Evolutionary conservation across 2,888 invertebrate species (phyloP).

Genomic region (Tiphia femorata): DNA sequence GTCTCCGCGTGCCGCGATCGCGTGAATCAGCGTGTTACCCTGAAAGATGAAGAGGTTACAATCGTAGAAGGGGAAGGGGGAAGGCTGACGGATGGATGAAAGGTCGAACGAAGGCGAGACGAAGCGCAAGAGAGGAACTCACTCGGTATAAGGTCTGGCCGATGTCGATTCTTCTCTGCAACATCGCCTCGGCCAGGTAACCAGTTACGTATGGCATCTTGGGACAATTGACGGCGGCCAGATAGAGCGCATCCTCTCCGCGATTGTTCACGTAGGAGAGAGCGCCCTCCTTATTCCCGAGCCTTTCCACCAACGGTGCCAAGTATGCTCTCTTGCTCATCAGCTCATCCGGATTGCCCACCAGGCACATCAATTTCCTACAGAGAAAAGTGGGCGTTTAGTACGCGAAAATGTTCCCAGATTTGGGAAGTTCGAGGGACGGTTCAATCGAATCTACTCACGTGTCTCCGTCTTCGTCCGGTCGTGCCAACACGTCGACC

Average conservation of each 20-base stretch:
- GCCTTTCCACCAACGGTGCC: slow-evolving; percentile 56
- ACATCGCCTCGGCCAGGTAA: slow-evolving; percentile 55
- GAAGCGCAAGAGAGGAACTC: background rate
- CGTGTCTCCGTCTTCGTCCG: slow-evolving; percentile 60
- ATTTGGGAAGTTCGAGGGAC: too few species aligned
- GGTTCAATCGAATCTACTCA: slow-evolving; percentile 35
- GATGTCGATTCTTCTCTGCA: slow-evolving; percentile 54
- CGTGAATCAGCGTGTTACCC: slow-evolving; percentile 59
- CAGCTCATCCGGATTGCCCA: slow-evolving; percentile 52
- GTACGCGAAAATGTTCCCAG: too few species aligned
- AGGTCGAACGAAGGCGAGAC: background rate
- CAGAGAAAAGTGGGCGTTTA: background rate
- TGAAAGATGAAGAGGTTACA: slow-evolving; percentile 22
- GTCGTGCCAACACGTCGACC: slow-evolving; percentile 38
- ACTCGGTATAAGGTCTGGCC: slow-evolving; percentile 49
- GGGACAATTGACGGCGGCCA: slow-evolving; percentile 57
- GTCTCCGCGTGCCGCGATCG: slow-evolving; percentile 55
- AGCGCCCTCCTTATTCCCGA: slow-evolving; percentile 43
- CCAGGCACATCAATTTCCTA: slow-evolving; percentile 59
- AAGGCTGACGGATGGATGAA: background rate
- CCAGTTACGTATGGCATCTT: slow-evolving; percentile 55
- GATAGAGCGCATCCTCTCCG: slow-evolving; percentile 58
- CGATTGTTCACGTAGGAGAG: slow-evolving; percentile 49
- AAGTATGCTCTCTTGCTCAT: slow-evolving; percentile 50
- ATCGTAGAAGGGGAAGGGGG: background rate